These are phyloP conservation scores for Mesoclemmys tuberculata DNA, from an alignment of 2,113 vertebrate genomes.

Conservation along the genomic window DNA sequence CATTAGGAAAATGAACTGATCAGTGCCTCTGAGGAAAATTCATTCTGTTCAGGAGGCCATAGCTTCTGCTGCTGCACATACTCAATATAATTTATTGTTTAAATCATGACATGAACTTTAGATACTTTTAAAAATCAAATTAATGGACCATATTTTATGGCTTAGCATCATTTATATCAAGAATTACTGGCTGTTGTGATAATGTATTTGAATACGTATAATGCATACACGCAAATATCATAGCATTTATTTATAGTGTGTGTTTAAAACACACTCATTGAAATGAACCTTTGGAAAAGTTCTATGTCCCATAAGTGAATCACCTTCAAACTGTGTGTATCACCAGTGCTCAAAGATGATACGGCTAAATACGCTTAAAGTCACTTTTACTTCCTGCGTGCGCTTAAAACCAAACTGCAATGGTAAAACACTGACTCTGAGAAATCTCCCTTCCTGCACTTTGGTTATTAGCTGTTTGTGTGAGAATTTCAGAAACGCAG, in stretches of 20 bases:
- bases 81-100: constrained; percentile 79
- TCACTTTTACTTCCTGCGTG: not conserved
- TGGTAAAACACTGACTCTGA: not conserved
- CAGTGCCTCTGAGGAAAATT: constrained; percentile 71
- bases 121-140: constrained; percentile 75
- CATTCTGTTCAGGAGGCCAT: constrained; percentile 69
- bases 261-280: constrained; percentile 28
- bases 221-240: constrained; percentile 71
- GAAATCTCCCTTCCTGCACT: not conserved
- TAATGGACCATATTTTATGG: constrained; percentile 77
- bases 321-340: not conserved
- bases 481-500: not conserved
- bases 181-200: constrained; percentile 72
- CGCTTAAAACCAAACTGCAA: not conserved
- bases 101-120: constrained; percentile 76
- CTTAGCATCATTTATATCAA: constrained; percentile 75
- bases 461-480: not conserved
- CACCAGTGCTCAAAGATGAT: not conserved
- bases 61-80: constrained; percentile 69
- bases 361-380: not conserved
- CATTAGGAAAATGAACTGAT: constrained; percentile 77
- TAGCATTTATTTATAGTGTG: not conserved
- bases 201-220: constrained; percentile 65
- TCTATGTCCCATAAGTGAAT: not conserved
- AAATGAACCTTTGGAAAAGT: constrained; percentile 34